Evolutionary conservation across 2,113 vertebrate genomes (phyloP), one percentile per base, ranked within the genome.

Genomic region (Pao palembangensis): DNA sequence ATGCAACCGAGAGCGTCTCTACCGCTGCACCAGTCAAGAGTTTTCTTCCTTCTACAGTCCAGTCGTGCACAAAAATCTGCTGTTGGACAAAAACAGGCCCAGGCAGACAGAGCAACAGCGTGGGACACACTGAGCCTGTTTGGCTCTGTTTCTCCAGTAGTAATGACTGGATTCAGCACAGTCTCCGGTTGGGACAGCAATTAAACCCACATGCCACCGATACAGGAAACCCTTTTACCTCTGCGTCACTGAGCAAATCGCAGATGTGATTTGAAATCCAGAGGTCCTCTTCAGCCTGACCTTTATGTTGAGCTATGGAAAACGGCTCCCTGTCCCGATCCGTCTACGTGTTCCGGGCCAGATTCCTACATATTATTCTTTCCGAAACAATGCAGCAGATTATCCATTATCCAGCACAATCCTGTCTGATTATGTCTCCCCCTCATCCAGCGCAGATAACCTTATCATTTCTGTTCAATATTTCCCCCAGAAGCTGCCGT

Each of bases 401-500:
- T 55, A 69, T 69, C 38, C 55, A 64, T 73, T 55, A 66, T 31
- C 66, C 50, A 46, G 41, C 44, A 49, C 14, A 25, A 44, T 66
- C 60, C 60, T 49, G 44, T 14, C 59, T 64, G 67, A 76, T 71
- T 61, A 46, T 5, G 23, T 28, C 15, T 13, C 44, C n/a, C 53
- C 14, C 12, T 55, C 16, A 5, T 62, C 64, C 58, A 51, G 49
- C 49, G 66, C 65, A 51, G 55, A 69, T 46, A 58, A n/a, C 31
- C 14, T 7, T 41, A 64, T 78, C 55, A 1, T 67, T 71, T 60
- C 61, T 67, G 50, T 65, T 61, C 47, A 51, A 17, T 62, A 58
- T 76, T 58, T 73, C 68, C 61, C 68, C 75, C 63, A 61, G 70
- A 71, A 64, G 46, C 70, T 76, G 47, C 63, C 31, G 72, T 25